These are phyloP conservation scores for Perdix hodgsoniae DNA, from an alignment of 2,797 vertebrate genomes.

Conservation along the genomic window DNA sequence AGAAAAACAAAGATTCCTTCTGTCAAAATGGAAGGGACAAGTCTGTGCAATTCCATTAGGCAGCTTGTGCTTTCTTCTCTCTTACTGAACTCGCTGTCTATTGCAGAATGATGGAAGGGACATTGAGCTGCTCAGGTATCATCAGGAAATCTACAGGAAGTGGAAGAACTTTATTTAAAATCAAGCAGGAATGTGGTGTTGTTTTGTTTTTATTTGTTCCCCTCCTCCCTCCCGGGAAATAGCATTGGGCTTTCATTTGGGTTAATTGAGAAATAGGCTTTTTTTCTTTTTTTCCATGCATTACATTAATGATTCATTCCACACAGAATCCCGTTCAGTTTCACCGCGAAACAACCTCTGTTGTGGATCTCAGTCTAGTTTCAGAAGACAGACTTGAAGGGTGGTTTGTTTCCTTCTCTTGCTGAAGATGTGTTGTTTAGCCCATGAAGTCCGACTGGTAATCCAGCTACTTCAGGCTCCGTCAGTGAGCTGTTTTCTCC, in stretches of 20 bases:
- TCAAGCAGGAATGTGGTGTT: background rate
- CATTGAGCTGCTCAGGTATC: background rate
- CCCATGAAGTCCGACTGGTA: background rate
- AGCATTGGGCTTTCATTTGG: background rate
- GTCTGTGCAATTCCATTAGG: background rate
- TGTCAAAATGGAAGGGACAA: background rate
- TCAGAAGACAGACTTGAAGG: background rate
- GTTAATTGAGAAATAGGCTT: background rate
- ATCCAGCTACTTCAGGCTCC: background rate
- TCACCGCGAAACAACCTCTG: background rate
- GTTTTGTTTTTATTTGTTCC: no score
- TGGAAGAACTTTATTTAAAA: background rate
- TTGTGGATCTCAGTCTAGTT: background rate
- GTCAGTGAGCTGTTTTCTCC: background rate
- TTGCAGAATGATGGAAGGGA: background rate
- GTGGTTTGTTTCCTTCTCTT: background rate
- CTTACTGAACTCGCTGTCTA: background rate
- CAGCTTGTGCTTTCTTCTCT: background rate
- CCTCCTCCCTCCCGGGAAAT: background rate
- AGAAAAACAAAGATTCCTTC: background rate
- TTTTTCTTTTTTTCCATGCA: background rate
- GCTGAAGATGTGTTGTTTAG: rapidly evolving
- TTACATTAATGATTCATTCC: background rate
- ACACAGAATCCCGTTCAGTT: background rate
- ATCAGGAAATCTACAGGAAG: background rate